Base-by-base conservation (phyloP, 2,113 vertebrate species). In the Recurvirostra avosetta region DNA sequence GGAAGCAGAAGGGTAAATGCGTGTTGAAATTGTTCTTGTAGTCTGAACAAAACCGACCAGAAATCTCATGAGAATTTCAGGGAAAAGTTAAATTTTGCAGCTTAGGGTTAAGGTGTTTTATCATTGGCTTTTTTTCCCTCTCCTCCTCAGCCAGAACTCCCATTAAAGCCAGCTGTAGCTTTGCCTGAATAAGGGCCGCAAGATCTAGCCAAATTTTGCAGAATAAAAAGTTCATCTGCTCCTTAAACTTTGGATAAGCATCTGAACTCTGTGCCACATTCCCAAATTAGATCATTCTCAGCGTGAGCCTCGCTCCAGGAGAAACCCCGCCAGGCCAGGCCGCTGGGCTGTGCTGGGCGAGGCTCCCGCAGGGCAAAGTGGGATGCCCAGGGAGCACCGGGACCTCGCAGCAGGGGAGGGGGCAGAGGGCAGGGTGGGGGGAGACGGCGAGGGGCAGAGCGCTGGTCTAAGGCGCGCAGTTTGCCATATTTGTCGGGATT, bases 341-440 rank as follows among this genome's bases (percentile, higher is more conserved):
- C 0, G 1, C 55, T 9, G 52, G 34, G 41, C 17, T 84, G 3
- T 49, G 38, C 63, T 66, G 30, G 3, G 8, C 12, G 16, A 88
- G 41, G 52, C 34, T 89, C 13, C 29, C 0, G 0, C 1, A 7
- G 36, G n/a, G 14, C 23, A 32, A 40, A 32, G 18, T 0, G 0
- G 21, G 36, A 20, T 25, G 9, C 2, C 2, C 53, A 58, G 25
- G 53, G 38, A 55, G 8, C 45, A 36, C 7, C 7, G 15, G 45
- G 36, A 41, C 32, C 34, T 81, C 2, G 3, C 41, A 22, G 0
- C 41, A 34, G 20, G 3, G 41, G 8, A 61, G 7, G 41, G 5
- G 18, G 8, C 11, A 43, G 47, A 20, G 11, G 5, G 17, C 11
- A 59, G 16, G 8, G 11, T 15, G 8, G 15, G 19, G 6, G 12